Evolutionary conservation across 2,797 vertebrate species (phyloP), one percentile per base, ranked within the genome.

Genomic region (Toxotes lorentzi): DNA sequence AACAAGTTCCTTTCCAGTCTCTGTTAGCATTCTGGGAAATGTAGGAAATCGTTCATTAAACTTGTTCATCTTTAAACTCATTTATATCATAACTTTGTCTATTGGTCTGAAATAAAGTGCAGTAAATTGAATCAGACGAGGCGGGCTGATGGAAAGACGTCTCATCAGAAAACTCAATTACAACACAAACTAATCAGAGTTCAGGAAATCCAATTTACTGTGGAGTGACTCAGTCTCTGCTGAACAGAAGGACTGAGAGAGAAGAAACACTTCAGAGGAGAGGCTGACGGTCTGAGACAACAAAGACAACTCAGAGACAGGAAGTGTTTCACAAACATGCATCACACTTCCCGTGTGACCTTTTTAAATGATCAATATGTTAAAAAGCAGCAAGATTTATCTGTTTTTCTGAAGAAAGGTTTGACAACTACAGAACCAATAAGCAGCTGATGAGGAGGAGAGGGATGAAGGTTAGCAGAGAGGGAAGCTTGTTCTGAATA

Each of bases 191-290:
- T 48, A 60, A 77, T 67, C 43, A 60, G 81, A 77, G 73, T 72
- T 74, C 83, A 85, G 87, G 40, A 83, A 87, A 82, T 86, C 82
- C 68, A 82, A 71, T 85, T 85, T 71, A 54, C n/a, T 51, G 73
- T 40, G 72, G 73, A 85, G 81, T 45, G 82, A 81, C 23, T 70
- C 73, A 41, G 71, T 38, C 23, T 54, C 17, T 21, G 66, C 30
- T 9, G 62, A 70, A 50, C 32, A 68, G 61, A 38, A 24, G 64
- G 14, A 58, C 24, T 7, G 64, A 64, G 51, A 14, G 14, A 53
- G 10, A 4, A 32, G 34, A 35, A 7, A 35, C 35, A 35, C 35
- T 35, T 35, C 35, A 35, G 35, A 30, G 27, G 38, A 66, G 59
- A 74, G 58, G 8, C 27, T 21, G 61, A 65, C 1, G 34, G 50